These are phyloP conservation scores for Cololabis saira DNA, from an alignment of 2,113 vertebrate species.

Conservation along the genomic window DNA sequence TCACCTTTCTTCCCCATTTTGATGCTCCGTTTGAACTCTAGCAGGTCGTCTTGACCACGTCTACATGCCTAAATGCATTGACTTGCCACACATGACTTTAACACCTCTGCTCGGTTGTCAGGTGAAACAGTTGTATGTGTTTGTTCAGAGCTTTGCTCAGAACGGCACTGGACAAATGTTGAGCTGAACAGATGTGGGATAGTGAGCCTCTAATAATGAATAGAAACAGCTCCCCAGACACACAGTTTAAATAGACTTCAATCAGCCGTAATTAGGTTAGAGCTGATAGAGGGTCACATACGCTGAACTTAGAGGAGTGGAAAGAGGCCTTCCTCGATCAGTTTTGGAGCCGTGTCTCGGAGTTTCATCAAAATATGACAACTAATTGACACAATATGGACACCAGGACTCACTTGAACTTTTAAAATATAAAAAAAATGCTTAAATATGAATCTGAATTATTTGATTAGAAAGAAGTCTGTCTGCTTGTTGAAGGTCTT, in stretches of 20 bases:
- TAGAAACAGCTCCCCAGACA: conserved; percentile 51
- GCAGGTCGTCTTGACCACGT: no score
- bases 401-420: not conserved
- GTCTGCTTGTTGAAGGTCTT: no score
- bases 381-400: not conserved
- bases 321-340: not conserved
- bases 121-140: no score
- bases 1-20: no score
- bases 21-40: no score
- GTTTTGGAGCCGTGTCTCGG: not conserved
- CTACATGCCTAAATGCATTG: no score
- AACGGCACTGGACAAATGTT: not conserved
- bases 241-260: conserved; percentile 68
- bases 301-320: not conserved
- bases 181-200: conserved; percentile 21
- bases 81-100: no score
- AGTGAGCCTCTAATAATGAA: conserved; percentile 20
- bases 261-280: conserved; percentile 68
- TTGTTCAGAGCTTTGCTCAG: not conserved
- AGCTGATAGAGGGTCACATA: conserved; percentile 48
- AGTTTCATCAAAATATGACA: not conserved
- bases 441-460: no score
- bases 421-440: no score
- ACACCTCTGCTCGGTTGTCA: no score
- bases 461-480: no score